These are phyloP conservation scores for Nannoperca obscura DNA, from an alignment of 2,797 vertebrate genomes.

Conservation along the genomic window DNA sequence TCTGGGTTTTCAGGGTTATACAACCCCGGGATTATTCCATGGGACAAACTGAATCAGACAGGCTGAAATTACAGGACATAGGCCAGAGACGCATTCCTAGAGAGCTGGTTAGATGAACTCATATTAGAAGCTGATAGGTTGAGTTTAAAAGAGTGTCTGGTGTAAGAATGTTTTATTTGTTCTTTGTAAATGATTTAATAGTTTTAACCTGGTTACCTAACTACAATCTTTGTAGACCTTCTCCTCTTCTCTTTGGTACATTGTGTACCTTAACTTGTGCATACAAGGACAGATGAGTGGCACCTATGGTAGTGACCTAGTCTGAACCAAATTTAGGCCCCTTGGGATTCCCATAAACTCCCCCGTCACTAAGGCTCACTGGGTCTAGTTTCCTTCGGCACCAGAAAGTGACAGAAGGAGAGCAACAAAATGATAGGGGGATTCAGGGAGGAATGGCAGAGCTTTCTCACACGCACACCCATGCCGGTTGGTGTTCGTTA, in stretches of 20 bases:
- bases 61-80: slow-evolving; percentile 65
- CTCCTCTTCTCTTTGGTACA: not conserved
- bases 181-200: slow-evolving; percentile 2
- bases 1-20: slow-evolving; percentile 68
- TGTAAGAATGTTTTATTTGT: slow-evolving; percentile 2
- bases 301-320: slow-evolving; percentile 35
- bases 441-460: slow-evolving; percentile 25
- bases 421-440: slow-evolving; percentile 20
- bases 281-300: slow-evolving; percentile 48
- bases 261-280: slow-evolving; percentile 36
- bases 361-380: slow-evolving; percentile 29
- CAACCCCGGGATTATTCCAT: slow-evolving; percentile 69
- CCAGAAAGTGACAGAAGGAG: slow-evolving; percentile 46
- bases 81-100: slow-evolving; percentile 46
- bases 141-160: not conserved
- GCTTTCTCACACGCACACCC: slow-evolving; percentile 11
- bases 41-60: slow-evolving; percentile 73
- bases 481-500: slow-evolving; percentile 23
- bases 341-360: slow-evolving; percentile 49
- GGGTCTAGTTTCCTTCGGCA: slow-evolving; percentile 69
- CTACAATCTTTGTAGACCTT: not conserved
- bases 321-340: slow-evolving; percentile 52
- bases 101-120: slow-evolving; percentile 7
- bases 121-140: not conserved
- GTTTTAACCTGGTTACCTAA: not conserved